These are phyloP conservation scores for Cheilosia impressa DNA, from an alignment of 2,888 invertebrate genomes.

Conservation along the genomic window DNA sequence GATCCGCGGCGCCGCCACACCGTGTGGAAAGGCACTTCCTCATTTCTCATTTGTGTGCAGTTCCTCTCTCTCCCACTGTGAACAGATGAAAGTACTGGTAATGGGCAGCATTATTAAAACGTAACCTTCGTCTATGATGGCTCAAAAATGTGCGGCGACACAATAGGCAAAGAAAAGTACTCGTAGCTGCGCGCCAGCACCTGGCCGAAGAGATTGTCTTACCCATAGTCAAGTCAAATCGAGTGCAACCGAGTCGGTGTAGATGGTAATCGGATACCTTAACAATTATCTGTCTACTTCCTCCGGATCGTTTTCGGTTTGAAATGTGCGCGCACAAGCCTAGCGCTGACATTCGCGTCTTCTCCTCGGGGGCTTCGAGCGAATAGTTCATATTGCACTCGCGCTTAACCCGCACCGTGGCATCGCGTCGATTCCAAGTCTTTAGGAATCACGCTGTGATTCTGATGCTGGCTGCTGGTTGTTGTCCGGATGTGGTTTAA, in stretches of 20 bases:
- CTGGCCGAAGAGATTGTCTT: slow-evolving; percentile 65
- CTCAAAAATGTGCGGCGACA: slow-evolving; percentile 20
- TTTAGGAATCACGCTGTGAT: slow-evolving; percentile 69
- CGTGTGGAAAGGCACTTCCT: slow-evolving; percentile 64
- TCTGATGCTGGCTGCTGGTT: slow-evolving; percentile 36
- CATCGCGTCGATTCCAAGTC: slow-evolving; percentile 13
- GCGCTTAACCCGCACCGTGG: slow-evolving; percentile 3
- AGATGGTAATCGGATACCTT: slow-evolving; percentile 71
- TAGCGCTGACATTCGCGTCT: slow-evolving; percentile 65
- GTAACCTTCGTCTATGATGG: slow-evolving; percentile 41
- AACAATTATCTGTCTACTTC: slow-evolving; percentile 70
- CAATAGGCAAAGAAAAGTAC: slow-evolving; percentile 22
- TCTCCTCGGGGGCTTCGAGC: slow-evolving; percentile 8
- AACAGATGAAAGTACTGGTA: slow-evolving; percentile 64
- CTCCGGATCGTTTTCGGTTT: slow-evolving; percentile 56
- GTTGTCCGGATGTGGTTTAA: slow-evolving; percentile 66
- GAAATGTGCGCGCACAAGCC: slow-evolving; percentile 32
- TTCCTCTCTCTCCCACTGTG: slow-evolving; percentile 43
- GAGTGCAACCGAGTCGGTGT: slow-evolving; percentile 69
- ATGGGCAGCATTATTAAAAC: slow-evolving; percentile 59
- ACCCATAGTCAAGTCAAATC: slow-evolving; percentile 69
- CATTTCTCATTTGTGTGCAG: slow-evolving; percentile 63
- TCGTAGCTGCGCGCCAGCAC: slow-evolving; percentile 29
- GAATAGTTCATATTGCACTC: slow-evolving; percentile 61
- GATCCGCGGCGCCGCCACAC: slow-evolving; percentile 14